Percentiles rank a stretch among this genome's conserved stretches.
Evolutionary conservation across 2,888 invertebrate species (phyloP).

Genomic region (Ectemnius continuus): DNA sequence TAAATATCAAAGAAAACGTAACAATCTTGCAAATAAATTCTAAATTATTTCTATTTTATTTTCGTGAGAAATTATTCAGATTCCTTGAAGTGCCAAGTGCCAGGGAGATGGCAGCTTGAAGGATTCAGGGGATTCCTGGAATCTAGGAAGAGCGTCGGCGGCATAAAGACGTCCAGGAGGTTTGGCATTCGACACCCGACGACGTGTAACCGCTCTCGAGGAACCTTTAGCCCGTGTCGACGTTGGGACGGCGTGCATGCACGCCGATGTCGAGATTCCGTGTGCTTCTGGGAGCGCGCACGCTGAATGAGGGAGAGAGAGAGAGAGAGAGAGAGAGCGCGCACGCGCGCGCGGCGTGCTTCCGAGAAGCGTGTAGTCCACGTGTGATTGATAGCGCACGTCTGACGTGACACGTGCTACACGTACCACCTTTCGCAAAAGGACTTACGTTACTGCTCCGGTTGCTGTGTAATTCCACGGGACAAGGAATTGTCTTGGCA

Average conservation of each 20-base stretch:
- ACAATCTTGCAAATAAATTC: too few relatives aligned
- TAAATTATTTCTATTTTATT: too few relatives aligned
- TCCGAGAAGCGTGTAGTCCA: slow-evolving; percentile 58
- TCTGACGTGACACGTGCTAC: slow-evolving; percentile 64
- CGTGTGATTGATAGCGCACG: slow-evolving; percentile 61
- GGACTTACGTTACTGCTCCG: slow-evolving; percentile 25
- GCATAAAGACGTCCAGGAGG: slow-evolving; percentile 30
- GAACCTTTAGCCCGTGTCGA: background rate
- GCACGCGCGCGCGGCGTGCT: slow-evolving; percentile 46
- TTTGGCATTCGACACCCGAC: slow-evolving; percentile 23
- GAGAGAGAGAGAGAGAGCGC: background rate
- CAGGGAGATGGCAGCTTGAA: too few relatives aligned
- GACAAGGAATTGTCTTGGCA: slow-evolving; percentile 48
- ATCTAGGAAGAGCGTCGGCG: background rate
- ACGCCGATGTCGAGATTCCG: slow-evolving; percentile 38
- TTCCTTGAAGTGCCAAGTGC: too few relatives aligned
- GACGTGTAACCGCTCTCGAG: slow-evolving; percentile 20
- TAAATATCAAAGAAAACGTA: too few relatives aligned
- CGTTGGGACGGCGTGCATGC: slow-evolving; percentile 44
- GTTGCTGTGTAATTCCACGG: slow-evolving; percentile 55
- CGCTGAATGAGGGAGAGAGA: too few relatives aligned
- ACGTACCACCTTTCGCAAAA: slow-evolving; percentile 53
- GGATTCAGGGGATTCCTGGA: background rate
- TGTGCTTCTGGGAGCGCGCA: slow-evolving; percentile 17
- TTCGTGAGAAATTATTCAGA: too few relatives aligned